Percentiles rank a stretch among this genome's conserved stretches.
Evolutionary conservation across 2,888 invertebrate species (phyloP).

Genomic region (Pyrrhosoma nymphula): DNA sequence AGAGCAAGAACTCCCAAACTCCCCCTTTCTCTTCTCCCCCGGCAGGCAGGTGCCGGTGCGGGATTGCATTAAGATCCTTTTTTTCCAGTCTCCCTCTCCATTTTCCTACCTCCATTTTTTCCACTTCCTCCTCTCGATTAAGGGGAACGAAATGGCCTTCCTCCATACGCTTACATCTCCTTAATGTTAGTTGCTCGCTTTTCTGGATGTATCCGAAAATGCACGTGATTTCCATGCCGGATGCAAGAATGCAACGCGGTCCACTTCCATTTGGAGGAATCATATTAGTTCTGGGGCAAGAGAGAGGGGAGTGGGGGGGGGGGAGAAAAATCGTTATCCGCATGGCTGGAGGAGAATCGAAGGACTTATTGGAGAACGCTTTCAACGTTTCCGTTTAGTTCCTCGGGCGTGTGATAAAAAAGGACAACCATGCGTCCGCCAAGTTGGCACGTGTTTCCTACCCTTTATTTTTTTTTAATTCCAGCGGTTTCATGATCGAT

Average conservation of each 20-base stretch:
- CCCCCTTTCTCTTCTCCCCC: not conserved
- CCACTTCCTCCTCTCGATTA: not conserved
- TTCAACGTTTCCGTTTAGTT: not conserved
- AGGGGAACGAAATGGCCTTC: not conserved
- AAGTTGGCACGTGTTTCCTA: not conserved
- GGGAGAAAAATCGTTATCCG: not conserved
- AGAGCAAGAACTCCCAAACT: not conserved
- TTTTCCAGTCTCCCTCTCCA: not conserved
- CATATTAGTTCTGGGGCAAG: not conserved
- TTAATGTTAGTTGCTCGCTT: not conserved
- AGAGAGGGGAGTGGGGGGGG: not conserved
- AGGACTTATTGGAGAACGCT: slow-evolving; percentile 11
- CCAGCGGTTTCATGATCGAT: not conserved
- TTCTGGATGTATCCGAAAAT: not conserved
- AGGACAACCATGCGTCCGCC: not conserved
- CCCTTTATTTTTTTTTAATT: not conserved
- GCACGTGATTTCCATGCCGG: not conserved
- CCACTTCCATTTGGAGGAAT: not conserved
- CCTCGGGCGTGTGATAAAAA: not conserved
- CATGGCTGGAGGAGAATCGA: slow-evolving; percentile 19
- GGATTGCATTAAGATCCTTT: not conserved
- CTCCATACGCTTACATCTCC: not conserved
- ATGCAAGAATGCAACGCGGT: not conserved
- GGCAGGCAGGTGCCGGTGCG: no score
- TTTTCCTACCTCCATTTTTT: not conserved